These are phyloP conservation scores for Plutella xylostella DNA, from an alignment of 2,888 invertebrate genomes.

Conservation along the genomic window DNA sequence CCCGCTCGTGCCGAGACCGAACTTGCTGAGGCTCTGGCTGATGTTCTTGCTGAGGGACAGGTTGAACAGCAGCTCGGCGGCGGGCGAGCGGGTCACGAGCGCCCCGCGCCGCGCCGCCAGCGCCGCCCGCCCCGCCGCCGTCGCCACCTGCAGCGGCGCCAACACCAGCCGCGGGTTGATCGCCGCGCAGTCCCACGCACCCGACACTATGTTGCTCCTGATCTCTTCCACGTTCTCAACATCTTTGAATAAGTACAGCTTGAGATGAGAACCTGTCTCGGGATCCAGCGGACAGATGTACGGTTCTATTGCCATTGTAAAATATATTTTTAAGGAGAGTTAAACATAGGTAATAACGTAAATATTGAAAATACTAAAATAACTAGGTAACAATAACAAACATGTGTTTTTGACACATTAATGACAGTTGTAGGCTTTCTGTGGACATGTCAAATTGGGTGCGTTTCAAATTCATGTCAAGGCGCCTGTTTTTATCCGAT, in stretches of 20 bases:
- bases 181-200: conserved; percentile 70
- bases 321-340: conserved; percentile 4
- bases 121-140: conserved; percentile 77
- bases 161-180: conserved; percentile 72
- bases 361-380: no score
- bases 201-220: conserved; percentile 63
- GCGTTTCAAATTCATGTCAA: no score
- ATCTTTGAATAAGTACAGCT: conserved; percentile 66
- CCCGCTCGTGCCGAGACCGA: conserved; percentile 64
- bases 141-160: conserved; percentile 69
- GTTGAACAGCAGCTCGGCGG: conserved; percentile 76
- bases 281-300: conserved; percentile 50
- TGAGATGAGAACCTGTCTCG: conserved; percentile 44
- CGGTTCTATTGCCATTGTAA: conserved; percentile 29
- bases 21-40: conserved; percentile 73
- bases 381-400: no score
- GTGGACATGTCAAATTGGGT: no score
- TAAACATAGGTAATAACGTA: not conserved
- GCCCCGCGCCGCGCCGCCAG: conserved; percentile 50
- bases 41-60: conserved; percentile 78
- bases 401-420: no score
- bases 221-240: conserved; percentile 70
- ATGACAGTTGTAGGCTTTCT: no score
- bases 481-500: no score
- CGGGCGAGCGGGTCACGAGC: conserved; percentile 72